Evolutionary conservation across 2,888 invertebrate genomes (phyloP).

Genomic region (Escarpia spicata): DNA sequence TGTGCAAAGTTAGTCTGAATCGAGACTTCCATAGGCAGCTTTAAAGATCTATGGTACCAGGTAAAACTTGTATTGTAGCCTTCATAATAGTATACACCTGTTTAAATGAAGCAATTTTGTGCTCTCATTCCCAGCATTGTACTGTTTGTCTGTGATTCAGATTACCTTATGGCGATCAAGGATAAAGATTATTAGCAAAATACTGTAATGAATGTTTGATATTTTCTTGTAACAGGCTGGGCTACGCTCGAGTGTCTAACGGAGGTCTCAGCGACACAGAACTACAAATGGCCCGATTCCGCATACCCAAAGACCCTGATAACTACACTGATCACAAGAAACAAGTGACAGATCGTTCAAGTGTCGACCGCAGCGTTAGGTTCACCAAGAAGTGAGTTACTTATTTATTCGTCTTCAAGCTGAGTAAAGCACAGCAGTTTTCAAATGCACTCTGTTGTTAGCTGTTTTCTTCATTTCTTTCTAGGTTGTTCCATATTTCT

Average conservation of each 20-base stretch:
- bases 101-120: not conserved
- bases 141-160: not conserved
- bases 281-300: constrained; percentile 57
- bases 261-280: constrained; percentile 66
- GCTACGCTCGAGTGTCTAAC: constrained; percentile 63
- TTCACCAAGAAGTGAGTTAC: constrained; percentile 54
- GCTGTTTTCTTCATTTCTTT: not conserved
- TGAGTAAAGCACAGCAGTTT: not conserved
- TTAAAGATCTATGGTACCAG: not conserved
- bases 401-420: not conserved
- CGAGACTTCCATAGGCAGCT: too few relatives aligned
- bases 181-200: not conserved
- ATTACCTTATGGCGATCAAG: not conserved
- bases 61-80: not conserved
- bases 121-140: not conserved
- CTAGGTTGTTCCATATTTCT: too few relatives aligned
- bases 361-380: constrained; percentile 46
- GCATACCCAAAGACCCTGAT: constrained; percentile 39
- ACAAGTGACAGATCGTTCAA: constrained; percentile 45
- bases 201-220: not conserved
- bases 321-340: constrained; percentile 52
- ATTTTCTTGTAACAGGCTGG: constrained; percentile 48
- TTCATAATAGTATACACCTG: not conserved
- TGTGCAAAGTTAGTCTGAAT: too few relatives aligned
- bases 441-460: not conserved